Conservation (phyloP, 2,113 vertebrate species). For the Amphiprion percula region DNA sequence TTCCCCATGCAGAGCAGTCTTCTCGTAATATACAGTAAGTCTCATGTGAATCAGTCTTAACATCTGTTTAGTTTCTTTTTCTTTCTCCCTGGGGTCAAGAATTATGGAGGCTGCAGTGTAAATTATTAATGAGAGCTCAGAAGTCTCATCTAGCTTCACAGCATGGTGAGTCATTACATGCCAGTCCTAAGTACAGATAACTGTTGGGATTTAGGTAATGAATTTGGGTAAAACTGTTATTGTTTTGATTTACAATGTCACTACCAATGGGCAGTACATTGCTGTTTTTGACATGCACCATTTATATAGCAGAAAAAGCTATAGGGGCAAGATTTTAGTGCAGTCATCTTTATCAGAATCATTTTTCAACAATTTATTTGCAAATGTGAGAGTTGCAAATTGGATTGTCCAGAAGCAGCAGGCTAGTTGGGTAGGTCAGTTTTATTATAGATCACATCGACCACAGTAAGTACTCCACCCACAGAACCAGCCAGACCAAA, state of each 20-base stretch:
- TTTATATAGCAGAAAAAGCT: neutral
- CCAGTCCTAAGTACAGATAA: constrained; percentile 13
- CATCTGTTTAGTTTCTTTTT: constrained; percentile 26
- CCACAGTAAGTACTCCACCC: constrained; percentile 33
- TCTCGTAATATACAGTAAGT: neutral
- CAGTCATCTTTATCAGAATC: too few relatives aligned
- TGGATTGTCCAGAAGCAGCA: neutral
- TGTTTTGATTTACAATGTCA: neutral
- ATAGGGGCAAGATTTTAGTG: neutral
- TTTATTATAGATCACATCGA: constrained; percentile 22
- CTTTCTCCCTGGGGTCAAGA: constrained; percentile 34
- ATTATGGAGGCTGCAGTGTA: constrained; percentile 36
- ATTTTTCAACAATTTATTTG: neutral
- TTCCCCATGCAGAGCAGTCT: neutral
- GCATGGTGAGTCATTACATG: constrained; percentile 23
- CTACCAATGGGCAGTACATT: neutral
- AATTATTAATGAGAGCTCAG: constrained; percentile 54
- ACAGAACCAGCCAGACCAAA: neutral
- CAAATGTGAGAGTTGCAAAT: neutral
- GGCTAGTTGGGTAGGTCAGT: constrained; percentile 1
- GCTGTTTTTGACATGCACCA: neutral
- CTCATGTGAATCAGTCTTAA: constrained; percentile 5
- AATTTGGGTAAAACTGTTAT: constrained; percentile 3
- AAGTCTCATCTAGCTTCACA: constrained; percentile 37
- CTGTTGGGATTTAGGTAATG: neutral